Conservation (phyloP, 2,797 vertebrate genomes). For the Tangara arthus region DNA sequence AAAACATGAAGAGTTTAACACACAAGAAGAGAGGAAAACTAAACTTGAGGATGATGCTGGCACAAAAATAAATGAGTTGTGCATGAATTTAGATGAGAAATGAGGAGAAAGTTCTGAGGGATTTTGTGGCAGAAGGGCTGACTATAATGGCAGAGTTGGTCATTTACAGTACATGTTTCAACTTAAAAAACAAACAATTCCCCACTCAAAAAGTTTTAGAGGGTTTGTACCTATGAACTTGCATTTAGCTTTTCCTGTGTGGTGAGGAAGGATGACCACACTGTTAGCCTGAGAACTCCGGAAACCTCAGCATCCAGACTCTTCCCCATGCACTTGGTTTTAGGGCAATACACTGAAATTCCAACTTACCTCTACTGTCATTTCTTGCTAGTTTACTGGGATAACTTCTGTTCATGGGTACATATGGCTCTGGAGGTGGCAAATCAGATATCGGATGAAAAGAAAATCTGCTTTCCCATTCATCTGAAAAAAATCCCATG, state of each 20-base stretch:
- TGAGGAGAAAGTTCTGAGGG: not conserved
- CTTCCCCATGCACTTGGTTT: not conserved
- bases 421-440: constrained; percentile 91
- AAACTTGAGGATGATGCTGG: not conserved
- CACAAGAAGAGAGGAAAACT: not conserved
- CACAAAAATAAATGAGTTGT: not conserved
- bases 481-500: constrained; percentile 77
- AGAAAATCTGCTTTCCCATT: constrained; percentile 92
- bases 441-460: constrained; percentile 93
- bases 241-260: not conserved
- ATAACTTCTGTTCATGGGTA: constrained; percentile 86
- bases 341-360: not conserved
- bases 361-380: constrained; percentile 84
- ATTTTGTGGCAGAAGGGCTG: not conserved
- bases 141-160: not conserved
- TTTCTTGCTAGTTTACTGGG: constrained; percentile 89
- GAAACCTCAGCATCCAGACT: not conserved
- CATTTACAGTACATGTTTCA: not conserved
- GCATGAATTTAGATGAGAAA: not conserved
- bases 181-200: not conserved
- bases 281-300: not conserved
- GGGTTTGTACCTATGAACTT: not conserved
- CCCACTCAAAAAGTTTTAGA: not conserved
- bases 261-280: not conserved
- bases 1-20: not conserved